Conservation (phyloP, 2,113 vertebrate genomes). For the Strix aluco region DNA sequence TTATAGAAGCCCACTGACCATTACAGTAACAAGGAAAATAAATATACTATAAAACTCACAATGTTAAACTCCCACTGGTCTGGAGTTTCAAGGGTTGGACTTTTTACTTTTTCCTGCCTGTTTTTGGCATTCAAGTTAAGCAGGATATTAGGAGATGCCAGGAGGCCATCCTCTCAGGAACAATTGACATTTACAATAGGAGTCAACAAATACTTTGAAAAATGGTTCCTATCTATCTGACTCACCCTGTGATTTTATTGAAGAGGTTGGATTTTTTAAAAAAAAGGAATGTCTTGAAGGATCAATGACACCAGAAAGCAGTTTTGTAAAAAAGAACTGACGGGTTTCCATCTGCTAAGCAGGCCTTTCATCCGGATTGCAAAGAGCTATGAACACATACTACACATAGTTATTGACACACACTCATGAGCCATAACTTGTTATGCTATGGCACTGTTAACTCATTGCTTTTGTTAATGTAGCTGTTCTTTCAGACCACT, state of each 20-base stretch:
- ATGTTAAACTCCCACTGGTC: neutral
- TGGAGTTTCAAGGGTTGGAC: neutral
- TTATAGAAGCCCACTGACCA: neutral
- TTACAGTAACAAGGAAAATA: neutral
- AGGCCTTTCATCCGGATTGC: neutral
- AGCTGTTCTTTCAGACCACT: neutral
- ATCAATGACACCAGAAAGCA: neutral
- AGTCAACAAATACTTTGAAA: neutral
- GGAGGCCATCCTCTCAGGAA: neutral
- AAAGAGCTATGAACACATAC: neutral
- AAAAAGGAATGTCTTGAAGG: neutral
- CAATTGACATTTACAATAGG: neutral
- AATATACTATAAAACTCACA: neutral
- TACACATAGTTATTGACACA: neutral
- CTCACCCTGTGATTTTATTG: neutral
- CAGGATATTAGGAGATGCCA: neutral
- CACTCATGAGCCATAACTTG: neutral
- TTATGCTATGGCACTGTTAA: neutral
- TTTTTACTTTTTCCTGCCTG: neutral
- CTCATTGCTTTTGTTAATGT: neutral
- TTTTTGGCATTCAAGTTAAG: neutral
- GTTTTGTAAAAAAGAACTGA: neutral
- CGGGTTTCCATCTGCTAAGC: slow-evolving; percentile 14
- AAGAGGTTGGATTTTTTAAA: neutral
- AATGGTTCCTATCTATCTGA: neutral